phyloP scores from a whole-genome alignment of 2,888 invertebrate genomes.

The Didymodactylos carnosus region DNA sequence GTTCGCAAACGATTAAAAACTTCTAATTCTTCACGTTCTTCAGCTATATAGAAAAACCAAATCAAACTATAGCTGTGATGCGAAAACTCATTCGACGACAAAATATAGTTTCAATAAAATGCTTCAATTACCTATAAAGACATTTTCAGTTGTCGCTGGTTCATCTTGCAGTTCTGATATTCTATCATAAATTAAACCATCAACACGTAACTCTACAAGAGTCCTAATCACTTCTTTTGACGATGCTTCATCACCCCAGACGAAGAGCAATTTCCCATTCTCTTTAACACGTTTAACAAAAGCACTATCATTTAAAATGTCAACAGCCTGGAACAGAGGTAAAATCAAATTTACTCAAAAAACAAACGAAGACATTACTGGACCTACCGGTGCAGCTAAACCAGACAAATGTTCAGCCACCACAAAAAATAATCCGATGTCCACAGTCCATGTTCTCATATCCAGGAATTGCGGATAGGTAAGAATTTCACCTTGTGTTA shows the following conservation, averaged over 20 bases:
- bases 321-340: too few species aligned
- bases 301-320: neutral
- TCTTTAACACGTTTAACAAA: neutral
- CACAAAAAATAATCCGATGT: neutral
- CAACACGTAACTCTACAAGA: neutral
- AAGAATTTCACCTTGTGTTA: constrained; percentile 56
- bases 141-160: neutral
- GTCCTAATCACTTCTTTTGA: neutral
- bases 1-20: neutral
- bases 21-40: constrained; percentile 1
- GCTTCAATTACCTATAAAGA: neutral
- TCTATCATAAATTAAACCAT: neutral
- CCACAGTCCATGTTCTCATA: constrained; percentile 16
- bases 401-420: neutral
- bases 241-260: neutral
- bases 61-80: too few species aligned
- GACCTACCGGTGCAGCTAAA: neutral
- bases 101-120: too few species aligned
- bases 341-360: too few species aligned
- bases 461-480: constrained; percentile 63
- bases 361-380: too few species aligned
- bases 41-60: neutral
- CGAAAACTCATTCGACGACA: too few species aligned
- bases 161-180: neutral
- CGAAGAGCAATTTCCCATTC: neutral